A percentile compares a stretch with the other conserved stretches of the same genome.
Evolutionary conservation across 2,888 invertebrate species (phyloP).

Genomic region (Eretmocerus hayati): DNA sequence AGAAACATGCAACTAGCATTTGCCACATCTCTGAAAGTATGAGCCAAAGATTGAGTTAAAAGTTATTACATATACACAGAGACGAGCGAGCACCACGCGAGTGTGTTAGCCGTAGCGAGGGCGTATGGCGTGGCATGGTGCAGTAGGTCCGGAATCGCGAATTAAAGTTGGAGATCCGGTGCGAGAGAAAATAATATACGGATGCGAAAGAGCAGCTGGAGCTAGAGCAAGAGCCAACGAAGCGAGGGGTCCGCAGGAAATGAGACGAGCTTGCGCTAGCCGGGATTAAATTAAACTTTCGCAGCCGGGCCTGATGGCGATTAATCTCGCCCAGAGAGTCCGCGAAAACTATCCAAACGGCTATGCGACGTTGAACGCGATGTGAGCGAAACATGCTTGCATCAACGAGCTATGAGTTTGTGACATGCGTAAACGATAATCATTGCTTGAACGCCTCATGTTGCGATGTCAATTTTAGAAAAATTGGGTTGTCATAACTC

Average conservation of each 20-base stretch:
- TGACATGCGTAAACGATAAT: too few species aligned
- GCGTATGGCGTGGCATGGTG: neutral
- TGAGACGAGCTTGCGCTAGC: constrained; percentile 26
- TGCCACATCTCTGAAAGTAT: too few species aligned
- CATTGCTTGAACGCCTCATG: too few species aligned
- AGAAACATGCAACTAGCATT: too few species aligned
- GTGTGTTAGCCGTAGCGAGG: neutral
- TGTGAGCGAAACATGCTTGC: too few species aligned
- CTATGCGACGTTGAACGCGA: too few species aligned
- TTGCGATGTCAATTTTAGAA: too few species aligned
- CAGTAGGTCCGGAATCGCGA: constrained; percentile 21
- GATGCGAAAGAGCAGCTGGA: constrained; percentile 16
- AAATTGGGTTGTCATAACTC: too few species aligned
- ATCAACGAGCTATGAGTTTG: too few species aligned
- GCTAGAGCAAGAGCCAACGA: constrained; percentile 21
- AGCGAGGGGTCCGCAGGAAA: constrained; percentile 30
- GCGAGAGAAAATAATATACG: constrained; percentile 33
- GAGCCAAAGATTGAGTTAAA: too few species aligned
- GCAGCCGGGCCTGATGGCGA: constrained; percentile 22
- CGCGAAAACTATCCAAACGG: too few species aligned
- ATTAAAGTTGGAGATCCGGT: constrained; percentile 36
- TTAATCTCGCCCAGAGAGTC: constrained; percentile 30
- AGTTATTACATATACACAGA: neutral
- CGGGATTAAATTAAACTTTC: constrained; percentile 38
- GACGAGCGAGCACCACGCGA: neutral